Evolutionary conservation across 1,140 invertebrate genomes (phyloP).

Genomic region (Agrypnia vestita): DNA sequence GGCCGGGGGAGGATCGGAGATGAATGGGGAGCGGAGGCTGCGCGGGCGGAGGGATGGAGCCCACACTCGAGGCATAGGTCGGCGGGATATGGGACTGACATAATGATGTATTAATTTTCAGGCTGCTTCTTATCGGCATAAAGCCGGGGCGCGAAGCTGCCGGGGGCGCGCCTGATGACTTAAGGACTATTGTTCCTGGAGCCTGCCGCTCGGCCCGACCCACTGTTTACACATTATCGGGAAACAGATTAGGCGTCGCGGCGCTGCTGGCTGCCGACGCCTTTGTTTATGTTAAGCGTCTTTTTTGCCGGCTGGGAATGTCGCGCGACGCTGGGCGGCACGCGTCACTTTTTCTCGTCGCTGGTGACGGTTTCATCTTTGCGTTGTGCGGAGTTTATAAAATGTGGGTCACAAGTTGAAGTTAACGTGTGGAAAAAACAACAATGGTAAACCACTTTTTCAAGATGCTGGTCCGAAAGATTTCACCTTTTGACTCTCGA

Average conservation of each 20-base stretch:
- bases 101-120: slow-evolving; percentile 75
- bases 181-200: slow-evolving; percentile 65
- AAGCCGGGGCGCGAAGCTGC: slow-evolving; percentile 65
- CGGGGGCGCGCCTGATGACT: slow-evolving; percentile 42
- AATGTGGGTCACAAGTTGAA: background rate
- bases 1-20: slow-evolving; percentile 48
- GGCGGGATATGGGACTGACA: slow-evolving; percentile 72
- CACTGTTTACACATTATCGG: slow-evolving; percentile 60
- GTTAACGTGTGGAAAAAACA: background rate
- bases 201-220: slow-evolving; percentile 31
- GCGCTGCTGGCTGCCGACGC: background rate
- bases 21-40: slow-evolving; percentile 40
- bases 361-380: slow-evolving; percentile 4
- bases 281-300: slow-evolving; percentile 44
- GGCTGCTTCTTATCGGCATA: slow-evolving; percentile 59
- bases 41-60: slow-evolving; percentile 44
- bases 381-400: background rate
- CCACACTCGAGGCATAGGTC: slow-evolving; percentile 59
- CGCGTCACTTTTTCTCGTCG: background rate
- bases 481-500: no score
- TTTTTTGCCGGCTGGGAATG: slow-evolving; percentile 29
- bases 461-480: no score
- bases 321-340: background rate
- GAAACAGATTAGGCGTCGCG: slow-evolving; percentile 56
- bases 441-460: no score